phyloP scores from a whole-genome alignment of 2,888 invertebrate species.

The Caprella mutica region DNA sequence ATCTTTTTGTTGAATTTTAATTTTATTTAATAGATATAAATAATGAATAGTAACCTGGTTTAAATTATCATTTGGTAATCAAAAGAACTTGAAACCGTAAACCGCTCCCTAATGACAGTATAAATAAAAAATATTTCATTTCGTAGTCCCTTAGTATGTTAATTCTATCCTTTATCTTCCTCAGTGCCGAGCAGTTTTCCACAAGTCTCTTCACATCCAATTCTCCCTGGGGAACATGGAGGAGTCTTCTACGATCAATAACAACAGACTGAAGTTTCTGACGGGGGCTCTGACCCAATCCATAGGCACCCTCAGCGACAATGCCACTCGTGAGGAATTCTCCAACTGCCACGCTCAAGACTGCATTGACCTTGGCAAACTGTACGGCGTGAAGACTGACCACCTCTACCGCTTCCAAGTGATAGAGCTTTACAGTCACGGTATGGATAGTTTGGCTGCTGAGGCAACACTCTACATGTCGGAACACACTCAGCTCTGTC shows the following conservation, averaged over 20 bases:
- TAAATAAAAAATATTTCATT: no score
- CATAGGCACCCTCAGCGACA: constrained; percentile 48
- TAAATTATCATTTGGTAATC: background rate
- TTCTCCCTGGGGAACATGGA: background rate
- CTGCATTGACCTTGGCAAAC: constrained; percentile 50
- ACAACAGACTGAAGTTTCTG: constrained; percentile 58
- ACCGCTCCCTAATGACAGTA: no score
- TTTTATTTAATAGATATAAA: background rate
- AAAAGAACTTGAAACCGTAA: no score
- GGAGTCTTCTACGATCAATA: constrained; percentile 43
- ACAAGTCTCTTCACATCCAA: constrained; percentile 4
- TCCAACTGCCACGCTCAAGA: no score
- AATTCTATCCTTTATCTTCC: background rate
- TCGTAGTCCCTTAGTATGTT: no score
- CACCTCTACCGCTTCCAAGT: constrained; percentile 66
- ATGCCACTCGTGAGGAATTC: no score
- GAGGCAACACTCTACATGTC: background rate
- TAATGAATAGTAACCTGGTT: no score
- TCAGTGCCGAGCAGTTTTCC: constrained; percentile 2
- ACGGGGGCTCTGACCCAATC: constrained; percentile 60
- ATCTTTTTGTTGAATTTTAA: background rate
- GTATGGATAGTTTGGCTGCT: constrained; percentile 49
- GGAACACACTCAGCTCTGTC: background rate
- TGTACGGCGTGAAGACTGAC: constrained; percentile 66
- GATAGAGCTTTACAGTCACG: constrained; percentile 49